Base-by-base conservation (phyloP, 2,888 invertebrate species). In the Zootermopsis nevadensis region DNA sequence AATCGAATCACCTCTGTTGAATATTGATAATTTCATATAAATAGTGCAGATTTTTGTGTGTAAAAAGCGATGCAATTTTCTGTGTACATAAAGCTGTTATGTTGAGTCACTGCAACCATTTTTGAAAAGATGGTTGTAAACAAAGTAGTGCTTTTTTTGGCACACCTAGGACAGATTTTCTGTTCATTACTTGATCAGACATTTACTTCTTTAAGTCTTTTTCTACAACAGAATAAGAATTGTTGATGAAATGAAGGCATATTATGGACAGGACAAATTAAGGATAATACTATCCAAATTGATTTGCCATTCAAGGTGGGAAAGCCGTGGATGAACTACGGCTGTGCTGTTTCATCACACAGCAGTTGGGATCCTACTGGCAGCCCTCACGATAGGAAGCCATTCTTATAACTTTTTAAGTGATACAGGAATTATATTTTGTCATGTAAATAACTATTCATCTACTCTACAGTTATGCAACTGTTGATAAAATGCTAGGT, bases 31-130 rank as follows among this genome's bases (percentile, higher is more conserved):
- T 67, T 82, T 74, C 77, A 77, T 77, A 82, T 83, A 60, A 80
- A 55, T 79, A 77, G 66, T 74, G 77, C 82, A 83, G 83, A 81
- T 76, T 81, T 80, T 67, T 80, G 55, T 81, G 74, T 82, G 60
- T 74, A 67, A 74, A 77, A 81, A 83, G n/a, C 66, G 79, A 38
- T 79, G 72, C 79, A 80, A 82, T 84, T 80, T 84, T 82, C 81
- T 84, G 67, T 84, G 84, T 84, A 84, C 66, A 84, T 84, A 83
- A 79, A 74, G 79, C 79, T 84, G 60, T 82, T 74, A 72, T 48
- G 55, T 22, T 48, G 30, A 77, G 55, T 82, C 55, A 42, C 24
- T 79, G 74, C 80, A 83, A 83, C 83, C 84, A 82, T 84, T 84
- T 82, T 80, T 81, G 24, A 55, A 53, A 79, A 35, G 48, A 77